These are phyloP conservation scores for Venusia cambrica DNA, from an alignment of 2,888 invertebrate species.

Conservation along the genomic window DNA sequence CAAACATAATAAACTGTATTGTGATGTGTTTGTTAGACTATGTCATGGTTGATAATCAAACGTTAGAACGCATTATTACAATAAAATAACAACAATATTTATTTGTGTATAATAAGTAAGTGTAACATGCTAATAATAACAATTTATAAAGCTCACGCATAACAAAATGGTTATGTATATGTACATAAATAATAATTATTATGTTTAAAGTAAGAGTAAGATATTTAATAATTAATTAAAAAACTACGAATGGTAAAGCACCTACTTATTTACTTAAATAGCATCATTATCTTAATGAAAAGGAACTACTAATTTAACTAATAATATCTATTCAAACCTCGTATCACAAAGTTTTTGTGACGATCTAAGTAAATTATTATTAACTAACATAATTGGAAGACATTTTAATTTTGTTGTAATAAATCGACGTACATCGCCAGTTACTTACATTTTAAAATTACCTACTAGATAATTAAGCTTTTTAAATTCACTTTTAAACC, in stretches of 20 bases:
- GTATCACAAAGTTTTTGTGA: slow-evolving; percentile 12
- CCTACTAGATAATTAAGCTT: slow-evolving; percentile 1
- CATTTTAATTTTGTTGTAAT: slow-evolving; percentile 60
- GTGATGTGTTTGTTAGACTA: slow-evolving; percentile 16
- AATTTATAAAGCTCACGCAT: no score
- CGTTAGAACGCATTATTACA: slow-evolving; percentile 2
- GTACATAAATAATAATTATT: no score
- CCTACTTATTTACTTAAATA: not conserved
- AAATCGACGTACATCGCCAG: slow-evolving; percentile 3
- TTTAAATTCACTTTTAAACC: no score
- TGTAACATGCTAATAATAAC: no score
- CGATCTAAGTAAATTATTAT: slow-evolving; percentile 1
- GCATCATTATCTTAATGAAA: not conserved
- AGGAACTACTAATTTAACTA: not conserved
- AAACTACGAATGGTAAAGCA: no score
- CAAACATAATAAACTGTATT: slow-evolving; percentile 11
- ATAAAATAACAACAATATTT: no score
- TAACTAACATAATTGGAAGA: slow-evolving; percentile 54
- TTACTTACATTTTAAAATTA: slow-evolving; percentile 8
- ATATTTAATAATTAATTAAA: no score
- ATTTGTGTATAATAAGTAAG: no score
- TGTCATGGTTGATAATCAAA: slow-evolving; percentile 16
- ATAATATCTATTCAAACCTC: slow-evolving; percentile 3
- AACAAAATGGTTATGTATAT: no score
- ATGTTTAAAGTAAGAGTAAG: no score